These are phyloP conservation scores for Cheiracanthium punctorium DNA, from an alignment of 2,888 invertebrate genomes.

Conservation along the genomic window DNA sequence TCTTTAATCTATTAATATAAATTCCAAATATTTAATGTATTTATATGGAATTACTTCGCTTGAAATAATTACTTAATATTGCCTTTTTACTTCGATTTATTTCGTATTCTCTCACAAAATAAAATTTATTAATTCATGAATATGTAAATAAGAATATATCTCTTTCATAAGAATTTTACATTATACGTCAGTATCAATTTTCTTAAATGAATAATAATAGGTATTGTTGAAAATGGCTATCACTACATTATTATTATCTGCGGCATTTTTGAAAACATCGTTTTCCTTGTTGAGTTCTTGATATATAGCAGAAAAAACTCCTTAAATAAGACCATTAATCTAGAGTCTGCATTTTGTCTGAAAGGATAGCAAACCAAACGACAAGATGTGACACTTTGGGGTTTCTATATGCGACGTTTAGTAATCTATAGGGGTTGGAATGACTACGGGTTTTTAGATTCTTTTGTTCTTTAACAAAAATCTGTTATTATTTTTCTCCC, in stretches of 20 bases:
- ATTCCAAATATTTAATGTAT: too few relatives aligned
- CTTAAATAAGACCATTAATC: not conserved
- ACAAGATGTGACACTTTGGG: constrained; percentile 3
- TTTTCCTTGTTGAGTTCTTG: not conserved
- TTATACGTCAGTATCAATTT: not conserved
- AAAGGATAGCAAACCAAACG: not conserved
- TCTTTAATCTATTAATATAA: too few relatives aligned
- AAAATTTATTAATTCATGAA: not conserved
- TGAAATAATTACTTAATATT: too few relatives aligned
- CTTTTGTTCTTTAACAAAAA: not conserved
- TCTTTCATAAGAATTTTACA: not conserved
- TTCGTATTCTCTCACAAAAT: too few relatives aligned
- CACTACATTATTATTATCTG: not conserved
- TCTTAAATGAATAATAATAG: not conserved
- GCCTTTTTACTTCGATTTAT: too few relatives aligned
- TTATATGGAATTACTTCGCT: too few relatives aligned
- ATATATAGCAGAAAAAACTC: not conserved
- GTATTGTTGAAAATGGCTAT: not conserved
- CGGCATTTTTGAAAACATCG: not conserved
- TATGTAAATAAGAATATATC: not conserved
- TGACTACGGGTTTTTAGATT: not conserved
- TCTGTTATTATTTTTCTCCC: not conserved
- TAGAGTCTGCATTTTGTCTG: not conserved
- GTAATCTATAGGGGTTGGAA: not conserved
- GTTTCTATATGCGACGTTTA: not conserved